phyloP scores from a whole-genome alignment of 2,797 vertebrate genomes.

The Chaenodraco wilsoni region DNA sequence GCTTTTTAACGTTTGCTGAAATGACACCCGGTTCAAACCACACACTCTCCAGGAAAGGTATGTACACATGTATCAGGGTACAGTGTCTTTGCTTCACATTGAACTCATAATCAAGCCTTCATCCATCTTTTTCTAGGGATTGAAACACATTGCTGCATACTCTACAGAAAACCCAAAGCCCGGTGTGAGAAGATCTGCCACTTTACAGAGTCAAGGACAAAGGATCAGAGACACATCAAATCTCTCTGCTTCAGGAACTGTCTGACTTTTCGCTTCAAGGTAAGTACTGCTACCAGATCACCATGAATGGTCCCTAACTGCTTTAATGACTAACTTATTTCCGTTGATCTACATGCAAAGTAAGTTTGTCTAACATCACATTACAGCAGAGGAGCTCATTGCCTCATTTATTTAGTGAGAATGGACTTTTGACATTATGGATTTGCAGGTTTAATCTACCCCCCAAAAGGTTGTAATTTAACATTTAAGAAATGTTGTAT shows the following conservation, averaged over 20 bases:
- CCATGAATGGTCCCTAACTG: background rate
- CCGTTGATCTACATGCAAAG: conserved; percentile 19
- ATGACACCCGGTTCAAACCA: conserved; percentile 78
- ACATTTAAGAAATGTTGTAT: background rate
- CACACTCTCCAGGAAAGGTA: conserved; percentile 73
- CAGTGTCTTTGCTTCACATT: background rate
- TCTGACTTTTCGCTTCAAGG: conserved; percentile 76
- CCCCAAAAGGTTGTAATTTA: background rate
- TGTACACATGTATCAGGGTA: conserved; percentile 38
- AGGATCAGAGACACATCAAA: conserved; percentile 59
- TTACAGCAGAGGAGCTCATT: background rate
- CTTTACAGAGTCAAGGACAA: conserved; percentile 52
- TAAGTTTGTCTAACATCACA: background rate
- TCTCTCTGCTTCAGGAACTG: conserved; percentile 55
- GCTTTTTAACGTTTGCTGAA: conserved; percentile 66
- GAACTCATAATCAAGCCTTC: background rate
- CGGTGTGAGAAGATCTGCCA: conserved; percentile 51
- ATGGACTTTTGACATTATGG: background rate
- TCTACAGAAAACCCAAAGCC: conserved; percentile 45
- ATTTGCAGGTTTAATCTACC: background rate
- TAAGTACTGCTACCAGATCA: conserved; percentile 41
- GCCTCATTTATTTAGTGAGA: background rate
- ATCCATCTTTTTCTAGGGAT: conserved; percentile 42
- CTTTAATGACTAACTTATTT: conserved; percentile 21
- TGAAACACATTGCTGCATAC: conserved; percentile 47